Evolutionary conservation across 2,113 vertebrate genomes (phyloP).

Genomic region (Trematomus loennbergii): DNA sequence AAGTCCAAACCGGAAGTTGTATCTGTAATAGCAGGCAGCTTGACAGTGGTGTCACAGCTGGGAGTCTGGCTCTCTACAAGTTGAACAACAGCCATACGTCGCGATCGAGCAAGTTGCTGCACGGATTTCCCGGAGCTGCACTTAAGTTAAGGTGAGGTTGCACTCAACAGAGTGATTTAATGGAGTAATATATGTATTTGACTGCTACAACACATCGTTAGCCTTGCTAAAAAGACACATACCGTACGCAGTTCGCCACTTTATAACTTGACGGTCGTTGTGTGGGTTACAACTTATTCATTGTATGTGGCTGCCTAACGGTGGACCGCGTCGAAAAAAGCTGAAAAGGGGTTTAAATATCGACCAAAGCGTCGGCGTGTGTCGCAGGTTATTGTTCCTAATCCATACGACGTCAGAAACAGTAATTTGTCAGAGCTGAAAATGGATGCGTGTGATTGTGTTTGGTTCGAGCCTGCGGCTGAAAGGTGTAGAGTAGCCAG

Average conservation of each 20-base stretch:
- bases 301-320: conserved; percentile 13
- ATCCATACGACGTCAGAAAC: not conserved
- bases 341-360: conserved; percentile 1
- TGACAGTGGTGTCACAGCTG: conserved; percentile 61
- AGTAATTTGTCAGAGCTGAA: not conserved
- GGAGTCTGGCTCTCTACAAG: conserved; percentile 60
- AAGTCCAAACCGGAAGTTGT: not conserved
- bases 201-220: fast-evolving
- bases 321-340: conserved; percentile 20
- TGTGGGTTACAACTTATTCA: conserved; percentile 58
- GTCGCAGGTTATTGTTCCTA: not conserved
- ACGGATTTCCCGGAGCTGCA: conserved; percentile 62
- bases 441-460: not conserved
- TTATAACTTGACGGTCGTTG: conserved; percentile 4
- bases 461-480: conserved; percentile 1
- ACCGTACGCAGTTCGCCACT: not conserved
- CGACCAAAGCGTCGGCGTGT: not conserved
- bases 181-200: no score
- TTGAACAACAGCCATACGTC: conserved; percentile 68
- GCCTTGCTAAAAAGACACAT: not conserved
- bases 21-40: fast-evolving
- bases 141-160: conserved; percentile 67
- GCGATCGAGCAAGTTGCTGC: conserved; percentile 53
- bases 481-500: conserved; percentile 7
- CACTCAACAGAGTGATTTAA: fast-evolving